phyloP scores from a whole-genome alignment of 2,888 invertebrate species.

The Neoaliturus tenellus region DNA sequence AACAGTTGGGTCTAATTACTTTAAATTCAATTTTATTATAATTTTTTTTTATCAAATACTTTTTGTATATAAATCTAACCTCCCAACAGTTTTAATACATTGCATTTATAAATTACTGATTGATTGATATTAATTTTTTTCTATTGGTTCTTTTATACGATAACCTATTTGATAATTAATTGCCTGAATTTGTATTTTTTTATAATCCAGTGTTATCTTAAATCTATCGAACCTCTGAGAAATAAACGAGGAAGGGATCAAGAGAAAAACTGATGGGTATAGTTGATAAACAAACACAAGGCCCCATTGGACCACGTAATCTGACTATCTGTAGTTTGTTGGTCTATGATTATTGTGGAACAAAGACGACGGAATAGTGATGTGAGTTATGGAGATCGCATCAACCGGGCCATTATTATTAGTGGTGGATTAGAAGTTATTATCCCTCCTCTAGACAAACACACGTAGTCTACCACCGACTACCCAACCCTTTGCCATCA shows the following conservation, averaged over 20 bases:
- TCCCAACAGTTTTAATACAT: too few relatives aligned
- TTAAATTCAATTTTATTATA: too few relatives aligned
- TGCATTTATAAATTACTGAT: too few relatives aligned
- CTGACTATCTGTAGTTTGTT: constrained; percentile 7
- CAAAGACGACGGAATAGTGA: background rate
- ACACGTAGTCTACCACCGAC: background rate
- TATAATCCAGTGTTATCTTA: too few relatives aligned
- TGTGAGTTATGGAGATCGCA: constrained; percentile 30
- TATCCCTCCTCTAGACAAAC: constrained; percentile 19
- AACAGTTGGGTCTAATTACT: too few relatives aligned
- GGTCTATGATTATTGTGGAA: constrained; percentile 16
- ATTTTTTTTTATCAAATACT: too few relatives aligned
- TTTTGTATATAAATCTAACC: too few relatives aligned
- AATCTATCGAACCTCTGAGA: background rate
- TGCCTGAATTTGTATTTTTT: too few relatives aligned
- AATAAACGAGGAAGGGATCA: background rate
- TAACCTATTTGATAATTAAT: too few relatives aligned
- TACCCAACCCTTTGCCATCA: background rate
- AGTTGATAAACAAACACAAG: constrained; percentile 9
- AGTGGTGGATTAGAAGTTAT: constrained; percentile 39
- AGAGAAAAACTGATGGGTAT: background rate
- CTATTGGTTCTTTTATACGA: too few relatives aligned
- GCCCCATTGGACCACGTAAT: background rate
- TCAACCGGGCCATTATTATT: constrained; percentile 3
- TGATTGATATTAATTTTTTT: too few relatives aligned